Evolutionary conservation across 2,888 invertebrate genomes (phyloP), one percentile per base, ranked within the genome.

Genomic region (Phengaris alcon): DNA sequence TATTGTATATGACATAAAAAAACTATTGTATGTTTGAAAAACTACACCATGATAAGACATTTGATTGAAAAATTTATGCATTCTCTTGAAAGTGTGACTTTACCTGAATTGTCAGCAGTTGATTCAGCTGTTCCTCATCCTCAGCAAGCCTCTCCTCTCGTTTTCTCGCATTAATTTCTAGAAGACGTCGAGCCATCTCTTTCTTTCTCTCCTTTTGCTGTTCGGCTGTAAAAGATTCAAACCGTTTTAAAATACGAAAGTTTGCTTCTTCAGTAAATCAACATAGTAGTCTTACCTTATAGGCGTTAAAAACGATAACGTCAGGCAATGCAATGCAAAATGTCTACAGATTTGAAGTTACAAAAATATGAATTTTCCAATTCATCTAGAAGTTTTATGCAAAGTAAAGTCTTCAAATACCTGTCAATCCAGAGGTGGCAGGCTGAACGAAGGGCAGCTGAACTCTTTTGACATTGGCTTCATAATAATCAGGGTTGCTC

Each of bases 121-220:
- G 96, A 82, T 95, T 95, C 57, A 98, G 87, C 84, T 97, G 97
- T 80, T 98, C 97, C 84, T 98, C 98, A 84, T 98, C 98, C 84
- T 97, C 97, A 5, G 96, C 96, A 51, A 98, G 91, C 84, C 97
- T 96, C 86, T 98, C 98, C 83, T 97, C 97, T 79, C 98, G 93
- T 85, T 98, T 97, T 74, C 97, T 95, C 0, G 97, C 97, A 87
- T 98, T 98, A 74, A 98, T 97, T 90, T 98, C 98, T 73, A 97
- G 95, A 75, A 98, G 90, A 46, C 98, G 94, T 68, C 96, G 94
- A 0, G 98, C 97, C 85, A 98, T 94, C 86, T 98, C 98, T 76
- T 96, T 96, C 80, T 98, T 96, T 77, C 97, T 94, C 85, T 98
- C 98, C 83, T 97, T 96, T 87, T 97, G 97, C 83, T 97, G 97